Evolutionary conservation across 2,113 vertebrate genomes (phyloP).

Genomic region (Syngnathus scovelli): DNA sequence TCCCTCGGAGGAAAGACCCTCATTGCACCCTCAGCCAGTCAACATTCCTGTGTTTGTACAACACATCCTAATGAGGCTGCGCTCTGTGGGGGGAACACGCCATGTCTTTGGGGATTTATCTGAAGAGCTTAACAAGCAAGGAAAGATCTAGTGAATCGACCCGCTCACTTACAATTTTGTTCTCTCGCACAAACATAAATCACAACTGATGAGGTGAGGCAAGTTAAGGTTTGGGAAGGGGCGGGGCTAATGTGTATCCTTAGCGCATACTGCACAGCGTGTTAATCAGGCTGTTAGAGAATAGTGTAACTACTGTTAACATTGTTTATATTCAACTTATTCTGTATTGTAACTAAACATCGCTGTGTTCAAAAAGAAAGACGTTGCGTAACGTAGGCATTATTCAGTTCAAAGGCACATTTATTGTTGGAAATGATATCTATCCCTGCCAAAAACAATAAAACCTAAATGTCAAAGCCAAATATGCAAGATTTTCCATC

Average conservation of each 20-base stretch:
- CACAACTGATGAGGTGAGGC: constrained; percentile 12
- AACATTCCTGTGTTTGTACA: constrained; percentile 46
- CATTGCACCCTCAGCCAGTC: constrained; percentile 29
- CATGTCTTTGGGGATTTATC: constrained; percentile 42
- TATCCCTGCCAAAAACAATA: constrained; percentile 10
- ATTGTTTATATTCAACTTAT: no score
- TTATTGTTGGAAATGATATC: not conserved
- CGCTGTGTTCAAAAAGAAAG: no score
- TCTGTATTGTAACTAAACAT: no score
- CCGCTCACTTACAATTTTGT: constrained; percentile 1
- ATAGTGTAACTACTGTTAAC: no score
- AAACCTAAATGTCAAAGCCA: constrained; percentile 19
- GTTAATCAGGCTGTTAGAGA: not conserved
- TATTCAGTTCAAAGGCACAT: constrained; percentile 1
- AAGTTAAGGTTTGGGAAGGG: constrained; percentile 6
- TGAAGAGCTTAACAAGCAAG: constrained; percentile 33
- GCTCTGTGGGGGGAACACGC: constrained; percentile 41
- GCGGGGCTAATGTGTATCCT: not conserved
- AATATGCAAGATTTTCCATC: constrained; percentile 22
- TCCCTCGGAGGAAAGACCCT: constrained; percentile 28
- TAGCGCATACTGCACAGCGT: not conserved
- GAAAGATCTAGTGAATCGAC: constrained; percentile 33
- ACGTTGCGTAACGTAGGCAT: not conserved
- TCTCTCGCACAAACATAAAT: constrained; percentile 1
- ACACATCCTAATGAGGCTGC: constrained; percentile 58